Evolutionary conservation across 2,797 vertebrate species (phyloP).

Genomic region (Halcyon badia): DNA sequence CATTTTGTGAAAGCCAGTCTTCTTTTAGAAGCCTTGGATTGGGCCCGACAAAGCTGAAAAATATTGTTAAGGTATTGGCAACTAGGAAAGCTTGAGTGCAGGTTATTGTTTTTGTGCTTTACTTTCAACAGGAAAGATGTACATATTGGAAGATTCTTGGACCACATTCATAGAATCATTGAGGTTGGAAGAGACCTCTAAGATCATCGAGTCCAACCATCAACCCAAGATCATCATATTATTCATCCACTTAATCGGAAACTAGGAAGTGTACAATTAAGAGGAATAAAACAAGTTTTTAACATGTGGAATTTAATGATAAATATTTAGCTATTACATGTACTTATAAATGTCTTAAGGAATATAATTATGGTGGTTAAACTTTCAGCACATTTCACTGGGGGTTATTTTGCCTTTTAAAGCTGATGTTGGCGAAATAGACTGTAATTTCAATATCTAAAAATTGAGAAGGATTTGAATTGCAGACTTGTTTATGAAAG

Average conservation of each 20-base stretch:
- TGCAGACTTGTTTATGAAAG: neutral
- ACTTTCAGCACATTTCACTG: neutral
- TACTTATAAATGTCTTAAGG: neutral
- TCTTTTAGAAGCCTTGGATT: neutral
- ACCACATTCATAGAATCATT: no score
- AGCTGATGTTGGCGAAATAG: neutral
- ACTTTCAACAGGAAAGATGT: neutral
- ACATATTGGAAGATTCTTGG: neutral
- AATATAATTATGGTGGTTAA: neutral
- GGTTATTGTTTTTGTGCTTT: neutral
- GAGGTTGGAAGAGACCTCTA: no score
- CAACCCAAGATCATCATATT: neutral
- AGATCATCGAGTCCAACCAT: no score
- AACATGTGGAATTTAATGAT: neutral
- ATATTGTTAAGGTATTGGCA: neutral
- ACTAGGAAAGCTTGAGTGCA: neutral
- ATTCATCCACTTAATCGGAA: neutral
- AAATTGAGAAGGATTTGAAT: neutral
- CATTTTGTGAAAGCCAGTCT: neutral
- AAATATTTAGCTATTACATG: neutral
- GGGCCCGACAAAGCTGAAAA: neutral
- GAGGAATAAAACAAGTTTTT: neutral
- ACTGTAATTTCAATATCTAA: slow-evolving; percentile 4
- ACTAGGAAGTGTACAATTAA: neutral
- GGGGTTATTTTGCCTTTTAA: neutral